phyloP scores from a whole-genome alignment of 2,888 invertebrate species.

The Trilocha varians region DNA sequence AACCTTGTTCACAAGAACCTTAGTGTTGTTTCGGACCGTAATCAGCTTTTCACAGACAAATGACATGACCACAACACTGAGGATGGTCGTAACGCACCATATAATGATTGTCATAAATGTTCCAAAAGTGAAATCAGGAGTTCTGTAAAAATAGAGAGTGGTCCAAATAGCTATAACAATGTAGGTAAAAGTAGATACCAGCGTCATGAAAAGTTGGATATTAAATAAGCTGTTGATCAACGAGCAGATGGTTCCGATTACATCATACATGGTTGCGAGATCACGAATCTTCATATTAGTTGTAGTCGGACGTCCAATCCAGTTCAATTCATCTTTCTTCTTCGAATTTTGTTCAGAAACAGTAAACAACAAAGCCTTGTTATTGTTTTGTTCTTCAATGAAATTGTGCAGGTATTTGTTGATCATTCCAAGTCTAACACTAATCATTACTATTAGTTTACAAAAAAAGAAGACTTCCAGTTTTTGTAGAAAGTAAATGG shows the following conservation, averaged over 20 bases:
- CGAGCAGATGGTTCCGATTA: conserved; percentile 29
- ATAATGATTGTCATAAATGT: conserved; percentile 22
- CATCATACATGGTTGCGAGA: conserved; percentile 29
- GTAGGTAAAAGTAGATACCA: conserved; percentile 33
- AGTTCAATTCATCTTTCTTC: conserved; percentile 16
- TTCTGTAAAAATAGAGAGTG: conserved; percentile 26
- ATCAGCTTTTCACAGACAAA: conserved; percentile 32
- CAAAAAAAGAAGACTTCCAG: conserved; percentile 32
- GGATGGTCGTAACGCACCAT: conserved; percentile 28
- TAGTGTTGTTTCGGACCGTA: conserved; percentile 26
- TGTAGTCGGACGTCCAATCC: conserved; percentile 20
- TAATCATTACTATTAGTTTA: conserved; percentile 27
- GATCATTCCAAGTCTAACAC: conserved; percentile 24
- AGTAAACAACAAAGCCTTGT: conserved; percentile 19
- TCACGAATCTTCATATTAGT: conserved; percentile 28
- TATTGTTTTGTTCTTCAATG: conserved; percentile 19
- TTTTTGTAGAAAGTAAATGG: conserved; percentile 26
- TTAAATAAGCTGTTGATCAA: conserved; percentile 36
- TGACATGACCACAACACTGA: conserved; percentile 28
- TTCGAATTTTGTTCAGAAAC: conserved; percentile 16
- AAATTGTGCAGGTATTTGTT: conserved; percentile 29
- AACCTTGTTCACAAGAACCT: conserved; percentile 34
- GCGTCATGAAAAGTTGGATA: conserved; percentile 38
- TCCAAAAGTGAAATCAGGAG: conserved; percentile 13
- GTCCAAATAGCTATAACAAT: conserved; percentile 37